These are phyloP conservation scores for Xerus rutilus DNA, from an alignment of 2,797 vertebrate species.

Conservation along the genomic window DNA sequence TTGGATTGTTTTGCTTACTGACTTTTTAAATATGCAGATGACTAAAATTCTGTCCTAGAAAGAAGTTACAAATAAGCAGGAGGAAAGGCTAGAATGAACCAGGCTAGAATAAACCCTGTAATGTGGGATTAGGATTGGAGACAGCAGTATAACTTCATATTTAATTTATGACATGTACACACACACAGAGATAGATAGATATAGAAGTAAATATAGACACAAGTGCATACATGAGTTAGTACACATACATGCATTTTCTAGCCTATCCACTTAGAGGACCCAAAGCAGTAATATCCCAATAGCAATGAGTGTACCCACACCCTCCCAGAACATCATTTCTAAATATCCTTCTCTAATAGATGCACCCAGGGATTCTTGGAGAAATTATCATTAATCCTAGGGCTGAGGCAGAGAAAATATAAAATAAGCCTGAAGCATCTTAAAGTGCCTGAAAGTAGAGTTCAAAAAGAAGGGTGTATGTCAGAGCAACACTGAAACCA, in stretches of 20 bases:
- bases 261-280: not conserved
- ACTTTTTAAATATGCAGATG: slow-evolving; percentile 17
- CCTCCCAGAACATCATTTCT: not conserved
- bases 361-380: not conserved
- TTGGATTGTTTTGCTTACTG: slow-evolving; percentile 6
- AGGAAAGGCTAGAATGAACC: not conserved
- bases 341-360: slow-evolving; percentile 21
- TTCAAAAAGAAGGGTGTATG: slow-evolving; percentile 13
- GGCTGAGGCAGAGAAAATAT: slow-evolving; percentile 23
- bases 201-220: not conserved
- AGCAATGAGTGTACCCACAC: not conserved
- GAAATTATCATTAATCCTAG: slow-evolving; percentile 56
- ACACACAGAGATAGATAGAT: not conserved
- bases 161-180: not conserved
- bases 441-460: not conserved
- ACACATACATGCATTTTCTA: not conserved
- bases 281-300: not conserved
- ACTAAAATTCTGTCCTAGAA: slow-evolving; percentile 57
- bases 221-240: not conserved
- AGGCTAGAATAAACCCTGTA: not conserved
- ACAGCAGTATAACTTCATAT: not conserved
- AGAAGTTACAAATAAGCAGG: slow-evolving; percentile 29
- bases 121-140: slow-evolving; percentile 12
- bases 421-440: slow-evolving; percentile 42
- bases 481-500: slow-evolving; percentile 36